phyloP scores from a whole-genome alignment of 1,140 invertebrate species.

The Apolygus lucorum region DNA sequence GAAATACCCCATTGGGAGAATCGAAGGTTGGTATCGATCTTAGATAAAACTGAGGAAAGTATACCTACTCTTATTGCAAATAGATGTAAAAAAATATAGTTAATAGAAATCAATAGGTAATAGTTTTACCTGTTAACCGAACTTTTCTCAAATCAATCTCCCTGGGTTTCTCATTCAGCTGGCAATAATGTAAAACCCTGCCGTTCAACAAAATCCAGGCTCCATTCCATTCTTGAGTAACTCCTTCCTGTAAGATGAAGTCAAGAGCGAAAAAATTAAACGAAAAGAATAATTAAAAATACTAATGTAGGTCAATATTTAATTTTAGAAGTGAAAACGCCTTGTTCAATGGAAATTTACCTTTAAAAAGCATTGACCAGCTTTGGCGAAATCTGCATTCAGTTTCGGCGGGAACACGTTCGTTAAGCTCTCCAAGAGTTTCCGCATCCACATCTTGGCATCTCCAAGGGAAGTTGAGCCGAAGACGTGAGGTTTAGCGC shows the following conservation, averaged over 20 bases:
- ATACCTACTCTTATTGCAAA: too few species aligned
- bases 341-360: conserved; percentile 38
- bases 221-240: conserved; percentile 60
- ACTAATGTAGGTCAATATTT: too few species aligned
- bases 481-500: conserved; percentile 44
- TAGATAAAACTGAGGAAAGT: too few species aligned
- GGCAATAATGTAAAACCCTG: conserved; percentile 57
- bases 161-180: conserved; percentile 45
- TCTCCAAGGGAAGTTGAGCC: conserved; percentile 47
- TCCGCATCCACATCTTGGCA: conserved; percentile 57
- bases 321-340: too few species aligned
- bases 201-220: conserved; percentile 68
- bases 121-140: conserved; percentile 62
- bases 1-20: too few species aligned
- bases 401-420: conserved; percentile 49
- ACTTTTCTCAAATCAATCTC: conserved; percentile 71
- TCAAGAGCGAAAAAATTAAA: conserved; percentile 26
- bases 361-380: conserved; percentile 60
- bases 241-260: conserved; percentile 47
- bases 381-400: conserved; percentile 49
- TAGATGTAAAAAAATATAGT: too few species aligned
- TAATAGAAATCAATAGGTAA: too few species aligned
- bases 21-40: too few species aligned
- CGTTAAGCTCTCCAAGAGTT: conserved; percentile 52
- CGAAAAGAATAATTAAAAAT: conserved; percentile 17